Evolutionary conservation across 2,797 vertebrate species (phyloP).

Genomic region (Masticophis lateralis): DNA sequence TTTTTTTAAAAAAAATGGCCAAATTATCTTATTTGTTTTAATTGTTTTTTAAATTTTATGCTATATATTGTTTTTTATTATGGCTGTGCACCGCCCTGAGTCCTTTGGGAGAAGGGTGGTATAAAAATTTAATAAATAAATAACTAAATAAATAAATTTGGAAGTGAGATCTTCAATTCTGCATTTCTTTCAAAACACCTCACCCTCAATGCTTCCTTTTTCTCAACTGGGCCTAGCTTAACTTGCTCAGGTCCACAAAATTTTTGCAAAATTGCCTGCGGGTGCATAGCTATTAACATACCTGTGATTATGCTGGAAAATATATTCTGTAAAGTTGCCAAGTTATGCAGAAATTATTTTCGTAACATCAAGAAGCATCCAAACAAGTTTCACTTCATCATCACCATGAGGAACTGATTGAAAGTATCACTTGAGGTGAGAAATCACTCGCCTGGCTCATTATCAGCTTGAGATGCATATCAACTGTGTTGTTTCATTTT

Average conservation of each 20-base stretch:
- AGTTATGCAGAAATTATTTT: constrained; percentile 43
- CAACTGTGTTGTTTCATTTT: constrained; percentile 41
- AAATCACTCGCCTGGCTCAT: constrained; percentile 54
- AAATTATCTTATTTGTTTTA: too few species aligned
- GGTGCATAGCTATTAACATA: constrained; percentile 22
- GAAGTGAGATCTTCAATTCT: not conserved
- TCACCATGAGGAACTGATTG: constrained; percentile 42
- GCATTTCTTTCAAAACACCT: constrained; percentile 20
- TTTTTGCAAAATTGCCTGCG: constrained; percentile 34
- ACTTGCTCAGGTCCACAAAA: constrained; percentile 29
- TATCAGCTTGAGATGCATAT: constrained; percentile 53
- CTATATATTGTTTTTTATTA: too few species aligned
- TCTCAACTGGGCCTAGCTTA: not conserved
- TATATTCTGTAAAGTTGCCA: constrained; percentile 32
- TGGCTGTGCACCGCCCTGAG: too few species aligned
- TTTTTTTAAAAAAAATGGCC: too few species aligned
- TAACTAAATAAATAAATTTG: not conserved
- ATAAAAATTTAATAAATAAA: too few species aligned
- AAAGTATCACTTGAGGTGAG: constrained; percentile 49
- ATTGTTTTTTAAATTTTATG: too few species aligned
- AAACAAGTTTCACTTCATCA: constrained; percentile 54
- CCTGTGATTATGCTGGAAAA: constrained; percentile 34
- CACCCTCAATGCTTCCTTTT: constrained; percentile 40
- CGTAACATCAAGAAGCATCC: constrained; percentile 34
- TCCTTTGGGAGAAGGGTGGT: too few species aligned